Conservation (phyloP, 2,888 invertebrate species). For the Strigamia transsilvanica region DNA sequence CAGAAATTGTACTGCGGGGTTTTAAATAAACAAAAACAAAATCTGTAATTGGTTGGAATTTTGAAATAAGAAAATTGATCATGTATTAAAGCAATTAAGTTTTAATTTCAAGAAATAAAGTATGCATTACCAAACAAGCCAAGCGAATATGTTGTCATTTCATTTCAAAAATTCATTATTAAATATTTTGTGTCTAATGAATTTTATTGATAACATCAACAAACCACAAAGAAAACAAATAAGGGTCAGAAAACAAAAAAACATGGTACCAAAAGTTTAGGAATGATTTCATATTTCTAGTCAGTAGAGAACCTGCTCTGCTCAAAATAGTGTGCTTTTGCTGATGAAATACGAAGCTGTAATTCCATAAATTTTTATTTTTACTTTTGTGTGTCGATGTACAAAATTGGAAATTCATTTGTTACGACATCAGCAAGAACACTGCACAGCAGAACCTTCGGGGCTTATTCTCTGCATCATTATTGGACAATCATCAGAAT, state of each 20-base stretch:
- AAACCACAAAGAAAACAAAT: background rate
- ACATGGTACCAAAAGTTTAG: background rate
- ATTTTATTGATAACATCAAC: background rate
- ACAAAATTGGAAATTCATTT: background rate
- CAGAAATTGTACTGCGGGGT: too few species aligned
- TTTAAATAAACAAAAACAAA: too few species aligned
- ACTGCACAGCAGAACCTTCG: slow-evolving; percentile 4
- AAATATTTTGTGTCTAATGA: too few species aligned
- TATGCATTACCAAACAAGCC: slow-evolving; percentile 5
- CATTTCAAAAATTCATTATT: background rate
- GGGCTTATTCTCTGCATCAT: slow-evolving; percentile 10
- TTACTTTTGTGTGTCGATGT: background rate
- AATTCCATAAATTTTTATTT: slow-evolving; percentile 17
- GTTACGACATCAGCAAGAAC: slow-evolving; percentile 11
- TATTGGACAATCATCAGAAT: slow-evolving; percentile 3
- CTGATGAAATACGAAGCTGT: background rate
- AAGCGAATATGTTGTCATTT: background rate
- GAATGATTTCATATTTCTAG: slow-evolving; percentile 4
- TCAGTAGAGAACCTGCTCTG: slow-evolving; percentile 15
- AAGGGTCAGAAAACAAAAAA: background rate
- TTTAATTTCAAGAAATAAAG: background rate
- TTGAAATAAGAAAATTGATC: background rate
- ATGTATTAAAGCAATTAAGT: background rate
- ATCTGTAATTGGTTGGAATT: background rate
- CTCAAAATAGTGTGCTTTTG: background rate